Evolutionary conservation across 2,797 vertebrate species (phyloP).

Genomic region (Cheirogaleus major): DNA sequence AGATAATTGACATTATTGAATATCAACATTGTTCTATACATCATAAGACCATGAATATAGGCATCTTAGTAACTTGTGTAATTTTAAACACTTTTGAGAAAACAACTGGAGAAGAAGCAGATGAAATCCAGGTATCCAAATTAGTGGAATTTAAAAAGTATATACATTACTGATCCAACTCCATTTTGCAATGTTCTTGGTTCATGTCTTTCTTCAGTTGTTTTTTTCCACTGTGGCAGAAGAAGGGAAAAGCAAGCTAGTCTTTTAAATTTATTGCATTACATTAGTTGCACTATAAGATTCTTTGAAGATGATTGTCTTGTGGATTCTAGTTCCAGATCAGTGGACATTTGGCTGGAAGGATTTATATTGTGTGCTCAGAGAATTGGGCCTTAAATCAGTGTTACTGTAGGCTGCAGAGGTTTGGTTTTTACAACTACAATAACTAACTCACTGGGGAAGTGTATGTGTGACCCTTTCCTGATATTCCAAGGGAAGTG

Average conservation of each 20-base stretch:
- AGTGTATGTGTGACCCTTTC: slow-evolving; percentile 64
- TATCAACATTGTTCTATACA: not conserved
- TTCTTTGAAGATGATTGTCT: slow-evolving; percentile 69
- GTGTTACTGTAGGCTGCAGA: slow-evolving; percentile 61
- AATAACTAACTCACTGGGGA: slow-evolving; percentile 74
- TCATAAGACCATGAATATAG: not conserved
- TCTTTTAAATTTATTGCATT: slow-evolving; percentile 68
- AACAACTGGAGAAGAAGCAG: not conserved
- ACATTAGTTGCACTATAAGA: slow-evolving; percentile 70
- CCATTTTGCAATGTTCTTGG: not conserved
- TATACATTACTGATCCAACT: not conserved
- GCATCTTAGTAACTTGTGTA: not conserved
- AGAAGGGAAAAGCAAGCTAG: slow-evolving; percentile 8
- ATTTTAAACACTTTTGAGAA: slow-evolving; percentile 33
- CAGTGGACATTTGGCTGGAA: slow-evolving; percentile 76
- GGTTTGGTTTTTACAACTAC: slow-evolving; percentile 66
- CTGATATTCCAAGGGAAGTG: slow-evolving; percentile 61
- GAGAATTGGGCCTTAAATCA: slow-evolving; percentile 74
- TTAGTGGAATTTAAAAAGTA: slow-evolving; percentile 22
- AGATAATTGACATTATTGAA: slow-evolving; percentile 16
- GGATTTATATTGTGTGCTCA: slow-evolving; percentile 70
- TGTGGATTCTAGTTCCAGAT: slow-evolving; percentile 75
- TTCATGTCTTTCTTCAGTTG: not conserved
- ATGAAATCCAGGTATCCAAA: slow-evolving; percentile 31
- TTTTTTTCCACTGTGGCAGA: not conserved